These are phyloP conservation scores for Martes martes DNA, from an alignment of 2,113 vertebrate genomes.

Conservation along the genomic window DNA sequence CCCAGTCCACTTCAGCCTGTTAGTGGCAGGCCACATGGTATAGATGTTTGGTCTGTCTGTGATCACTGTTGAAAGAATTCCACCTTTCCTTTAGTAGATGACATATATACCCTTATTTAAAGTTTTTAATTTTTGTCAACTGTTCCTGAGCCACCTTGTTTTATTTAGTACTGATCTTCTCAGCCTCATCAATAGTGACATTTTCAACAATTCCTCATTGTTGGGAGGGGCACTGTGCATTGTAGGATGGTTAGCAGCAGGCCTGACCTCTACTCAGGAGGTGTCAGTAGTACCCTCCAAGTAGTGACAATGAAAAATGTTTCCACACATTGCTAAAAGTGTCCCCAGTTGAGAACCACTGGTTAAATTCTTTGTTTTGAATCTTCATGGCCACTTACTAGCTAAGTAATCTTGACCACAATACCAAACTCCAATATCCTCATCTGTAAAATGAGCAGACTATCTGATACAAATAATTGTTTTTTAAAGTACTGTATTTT, in stretches of 20 bases:
- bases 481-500: neutral
- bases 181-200: no score
- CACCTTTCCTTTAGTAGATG: neutral
- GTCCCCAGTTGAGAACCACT: neutral
- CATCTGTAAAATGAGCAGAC: neutral
- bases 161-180: neutral
- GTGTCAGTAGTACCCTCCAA: neutral
- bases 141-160: neutral
- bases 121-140: neutral
- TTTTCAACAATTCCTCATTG: neutral
- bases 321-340: neutral
- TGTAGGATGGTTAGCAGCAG: neutral
- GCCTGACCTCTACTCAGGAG: neutral
- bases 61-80: neutral
- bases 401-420: neutral
- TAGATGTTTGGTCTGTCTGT: neutral
- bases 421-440: neutral
- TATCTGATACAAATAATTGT: neutral
- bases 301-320: neutral
- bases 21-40: neutral
- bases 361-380: neutral
- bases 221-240: neutral
- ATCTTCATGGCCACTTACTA: neutral
- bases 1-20: neutral
- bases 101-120: neutral